Percentiles rank a stretch among this genome's conserved stretches.
Conservation (phyloP, 2,888 invertebrate genomes). For the Macrosiphum euphorbiae region DNA sequence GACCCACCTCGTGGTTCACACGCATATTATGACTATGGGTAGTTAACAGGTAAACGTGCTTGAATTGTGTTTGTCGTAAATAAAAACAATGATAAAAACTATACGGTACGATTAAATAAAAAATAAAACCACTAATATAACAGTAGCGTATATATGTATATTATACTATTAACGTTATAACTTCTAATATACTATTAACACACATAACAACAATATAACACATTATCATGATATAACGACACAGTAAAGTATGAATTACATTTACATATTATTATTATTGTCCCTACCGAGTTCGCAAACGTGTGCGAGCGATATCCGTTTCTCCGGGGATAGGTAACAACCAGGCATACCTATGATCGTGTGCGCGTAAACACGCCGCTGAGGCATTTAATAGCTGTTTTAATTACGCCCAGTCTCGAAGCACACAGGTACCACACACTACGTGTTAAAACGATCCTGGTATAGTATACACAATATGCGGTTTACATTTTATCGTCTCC, state of each 20-base stretch:
- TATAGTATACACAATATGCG: not conserved
- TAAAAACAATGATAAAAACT: not conserved
- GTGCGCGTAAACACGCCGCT: not conserved
- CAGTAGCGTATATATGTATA: not conserved
- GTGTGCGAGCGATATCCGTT: not conserved
- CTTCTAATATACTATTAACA: not conserved
- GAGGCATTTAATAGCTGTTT: not conserved
- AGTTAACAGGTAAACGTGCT: not conserved
- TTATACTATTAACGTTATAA: not conserved
- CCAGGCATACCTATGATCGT: not conserved
- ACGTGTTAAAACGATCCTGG: not conserved
- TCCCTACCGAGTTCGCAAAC: not conserved
- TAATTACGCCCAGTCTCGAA: not conserved
- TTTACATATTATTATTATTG: not conserved
- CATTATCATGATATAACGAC: not conserved
- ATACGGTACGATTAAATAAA: not conserved
- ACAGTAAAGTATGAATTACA: not conserved
- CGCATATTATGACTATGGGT: not conserved
- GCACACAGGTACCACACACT: not conserved
- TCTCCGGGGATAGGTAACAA: not conserved
- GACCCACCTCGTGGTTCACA: not conserved
- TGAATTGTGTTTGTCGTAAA: not conserved
- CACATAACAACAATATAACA: not conserved
- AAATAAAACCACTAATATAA: not conserved
- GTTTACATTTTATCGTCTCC: not conserved